phyloP scores from a whole-genome alignment of 2,797 vertebrate species.

The Enteromius radiatus region DNA sequence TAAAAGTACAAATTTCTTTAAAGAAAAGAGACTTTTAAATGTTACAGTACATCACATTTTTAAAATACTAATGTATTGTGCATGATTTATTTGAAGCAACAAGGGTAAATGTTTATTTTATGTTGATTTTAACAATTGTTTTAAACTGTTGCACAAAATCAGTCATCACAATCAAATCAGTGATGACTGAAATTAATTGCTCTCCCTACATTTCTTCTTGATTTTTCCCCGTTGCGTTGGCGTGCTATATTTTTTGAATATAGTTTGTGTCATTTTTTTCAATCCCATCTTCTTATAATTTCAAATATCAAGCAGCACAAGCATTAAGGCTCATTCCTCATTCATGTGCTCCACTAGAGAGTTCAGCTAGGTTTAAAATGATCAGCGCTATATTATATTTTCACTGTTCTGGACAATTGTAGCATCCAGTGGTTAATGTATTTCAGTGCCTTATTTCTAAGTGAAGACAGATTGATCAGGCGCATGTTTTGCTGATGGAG shows the following conservation, averaged over 20 bases:
- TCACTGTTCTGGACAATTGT: conserved; percentile 40
- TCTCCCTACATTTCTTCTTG: background rate
- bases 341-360: background rate
- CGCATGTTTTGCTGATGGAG: conserved; percentile 73
- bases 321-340: background rate
- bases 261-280: conserved; percentile 1
- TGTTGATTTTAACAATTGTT: background rate
- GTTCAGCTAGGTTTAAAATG: conserved; percentile 18
- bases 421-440: conserved; percentile 61
- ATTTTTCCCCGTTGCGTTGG: background rate
- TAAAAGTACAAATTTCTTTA: background rate
- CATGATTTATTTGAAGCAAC: background rate
- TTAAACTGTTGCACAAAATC: background rate
- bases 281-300: background rate
- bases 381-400: background rate
- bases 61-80: background rate
- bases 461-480: conserved; percentile 61
- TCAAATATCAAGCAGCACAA: background rate
- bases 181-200: background rate
- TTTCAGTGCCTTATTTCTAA: conserved; percentile 66
- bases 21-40: background rate
- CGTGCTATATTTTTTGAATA: background rate
- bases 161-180: background rate
- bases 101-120: background rate
- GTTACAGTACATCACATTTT: background rate